These are phyloP conservation scores for Drosophila demipolita DNA, from an alignment of 2,888 invertebrate genomes.

Conservation along the genomic window DNA sequence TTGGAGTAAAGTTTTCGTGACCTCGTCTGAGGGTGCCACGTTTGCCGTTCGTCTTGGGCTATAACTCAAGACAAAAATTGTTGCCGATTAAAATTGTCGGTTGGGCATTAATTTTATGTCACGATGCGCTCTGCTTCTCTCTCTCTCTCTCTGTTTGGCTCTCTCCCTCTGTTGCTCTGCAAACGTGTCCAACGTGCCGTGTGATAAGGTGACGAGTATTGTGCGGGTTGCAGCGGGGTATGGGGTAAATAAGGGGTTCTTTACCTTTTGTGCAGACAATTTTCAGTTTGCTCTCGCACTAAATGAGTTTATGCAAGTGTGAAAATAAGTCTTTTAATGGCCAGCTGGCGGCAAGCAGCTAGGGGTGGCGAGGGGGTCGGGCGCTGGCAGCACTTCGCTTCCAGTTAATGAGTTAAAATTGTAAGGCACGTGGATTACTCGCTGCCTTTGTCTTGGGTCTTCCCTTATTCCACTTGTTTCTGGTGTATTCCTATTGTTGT, in stretches of 20 bases:
- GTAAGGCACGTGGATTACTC: slow-evolving; percentile 74
- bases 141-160: not conserved
- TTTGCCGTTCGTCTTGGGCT: slow-evolving; percentile 50
- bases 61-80: slow-evolving; percentile 80
- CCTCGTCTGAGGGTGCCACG: slow-evolving; percentile 35
- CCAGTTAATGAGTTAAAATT: slow-evolving; percentile 78
- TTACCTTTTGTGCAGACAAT: slow-evolving; percentile 52
- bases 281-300: slow-evolving; percentile 67
- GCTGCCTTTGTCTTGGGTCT: slow-evolving; percentile 37
- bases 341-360: slow-evolving; percentile 36
- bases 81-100: slow-evolving; percentile 83
- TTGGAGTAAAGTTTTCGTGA: slow-evolving; percentile 66
- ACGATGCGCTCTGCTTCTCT: slow-evolving; percentile 66
- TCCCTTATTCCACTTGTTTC: slow-evolving; percentile 3
- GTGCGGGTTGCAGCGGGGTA: not conserved
- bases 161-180: not conserved
- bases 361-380: not conserved
- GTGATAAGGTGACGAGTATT: slow-evolving; percentile 62
- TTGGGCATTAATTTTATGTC: slow-evolving; percentile 83
- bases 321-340: slow-evolving; percentile 81
- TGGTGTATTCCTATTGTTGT: slow-evolving; percentile 19
- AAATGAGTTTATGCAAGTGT: slow-evolving; percentile 81
- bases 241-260: not conserved
- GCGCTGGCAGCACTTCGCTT: slow-evolving; percentile 36
- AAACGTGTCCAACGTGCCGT: slow-evolving; percentile 60